Conservation (phyloP, 2,888 invertebrate species). For the Drosophila anceps region DNA sequence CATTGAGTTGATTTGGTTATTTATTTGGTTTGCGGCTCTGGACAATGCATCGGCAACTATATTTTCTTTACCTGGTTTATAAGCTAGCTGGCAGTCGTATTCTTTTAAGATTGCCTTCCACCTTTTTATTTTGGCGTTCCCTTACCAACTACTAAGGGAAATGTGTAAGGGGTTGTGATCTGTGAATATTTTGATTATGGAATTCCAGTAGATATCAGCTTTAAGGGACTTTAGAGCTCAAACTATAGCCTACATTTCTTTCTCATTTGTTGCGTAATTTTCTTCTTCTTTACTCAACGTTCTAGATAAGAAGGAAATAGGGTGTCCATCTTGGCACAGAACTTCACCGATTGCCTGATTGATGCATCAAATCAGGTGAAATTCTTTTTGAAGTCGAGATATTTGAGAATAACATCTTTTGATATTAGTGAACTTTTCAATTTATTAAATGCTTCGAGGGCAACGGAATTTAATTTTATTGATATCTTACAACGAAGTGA, state of each 20-base stretch:
- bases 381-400: too few species aligned
- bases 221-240: too few species aligned
- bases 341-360: background rate
- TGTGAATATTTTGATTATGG: too few species aligned
- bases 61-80: too few species aligned
- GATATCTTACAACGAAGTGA: background rate
- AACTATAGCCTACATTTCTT: too few species aligned
- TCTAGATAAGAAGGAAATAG: background rate
- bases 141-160: too few species aligned
- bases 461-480: background rate
- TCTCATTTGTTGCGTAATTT: background rate
- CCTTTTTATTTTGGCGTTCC: too few species aligned
- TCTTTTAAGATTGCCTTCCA: too few species aligned
- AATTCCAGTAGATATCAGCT: too few species aligned
- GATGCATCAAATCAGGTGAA: background rate
- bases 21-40: background rate
- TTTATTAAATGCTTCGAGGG: background rate
- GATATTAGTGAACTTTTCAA: background rate
- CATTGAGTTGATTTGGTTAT: background rate
- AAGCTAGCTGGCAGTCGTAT: too few species aligned
- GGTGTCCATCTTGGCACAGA: background rate
- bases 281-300: background rate
- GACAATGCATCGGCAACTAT: background rate
- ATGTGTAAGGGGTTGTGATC: too few species aligned
- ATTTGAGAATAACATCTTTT: background rate